These are phyloP conservation scores for Toxotes jaculatrix DNA, from an alignment of 2,113 vertebrate species.

Conservation along the genomic window DNA sequence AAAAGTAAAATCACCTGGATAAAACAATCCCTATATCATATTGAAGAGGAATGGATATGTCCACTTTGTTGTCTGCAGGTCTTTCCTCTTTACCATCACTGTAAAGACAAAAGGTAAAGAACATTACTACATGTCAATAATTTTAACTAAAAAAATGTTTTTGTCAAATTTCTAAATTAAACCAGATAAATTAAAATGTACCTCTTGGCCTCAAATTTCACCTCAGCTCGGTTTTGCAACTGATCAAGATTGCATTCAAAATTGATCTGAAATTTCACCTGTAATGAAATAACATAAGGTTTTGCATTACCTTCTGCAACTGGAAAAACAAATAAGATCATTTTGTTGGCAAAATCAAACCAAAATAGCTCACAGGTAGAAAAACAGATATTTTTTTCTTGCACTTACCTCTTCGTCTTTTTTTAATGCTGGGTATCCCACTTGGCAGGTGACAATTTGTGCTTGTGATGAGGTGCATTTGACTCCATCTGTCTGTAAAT, in stretches of 20 bases:
- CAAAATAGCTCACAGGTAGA: neutral
- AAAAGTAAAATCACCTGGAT: slow-evolving; percentile 83
- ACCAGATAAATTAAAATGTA: slow-evolving; percentile 50
- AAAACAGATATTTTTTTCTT: neutral
- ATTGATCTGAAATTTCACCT: slow-evolving; percentile 89
- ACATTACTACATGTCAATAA: neutral
- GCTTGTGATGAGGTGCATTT: slow-evolving; percentile 84
- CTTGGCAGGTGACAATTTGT: slow-evolving; percentile 85
- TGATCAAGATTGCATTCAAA: slow-evolving; percentile 91
- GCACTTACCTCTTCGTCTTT: slow-evolving; percentile 84
- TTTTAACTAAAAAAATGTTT: neutral
- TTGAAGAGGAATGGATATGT: slow-evolving; percentile 83
- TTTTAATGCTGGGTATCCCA: slow-evolving; percentile 90
- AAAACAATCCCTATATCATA: slow-evolving; percentile 90
- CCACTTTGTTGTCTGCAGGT: slow-evolving; percentile 84
- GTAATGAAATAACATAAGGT: slow-evolving; percentile 32
- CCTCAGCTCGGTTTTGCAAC: slow-evolving; percentile 81
- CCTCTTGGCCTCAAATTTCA: slow-evolving; percentile 88
- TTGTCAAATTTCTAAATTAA: neutral
- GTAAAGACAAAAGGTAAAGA: slow-evolving; percentile 22
- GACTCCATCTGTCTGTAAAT: slow-evolving; percentile 87
- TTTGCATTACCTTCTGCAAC: neutral
- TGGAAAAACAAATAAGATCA: neutral
- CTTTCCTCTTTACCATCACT: slow-evolving; percentile 89
- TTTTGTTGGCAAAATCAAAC: neutral